Base-by-base conservation (phyloP, 2,113 vertebrate species). In the Holacanthus passer region DNA sequence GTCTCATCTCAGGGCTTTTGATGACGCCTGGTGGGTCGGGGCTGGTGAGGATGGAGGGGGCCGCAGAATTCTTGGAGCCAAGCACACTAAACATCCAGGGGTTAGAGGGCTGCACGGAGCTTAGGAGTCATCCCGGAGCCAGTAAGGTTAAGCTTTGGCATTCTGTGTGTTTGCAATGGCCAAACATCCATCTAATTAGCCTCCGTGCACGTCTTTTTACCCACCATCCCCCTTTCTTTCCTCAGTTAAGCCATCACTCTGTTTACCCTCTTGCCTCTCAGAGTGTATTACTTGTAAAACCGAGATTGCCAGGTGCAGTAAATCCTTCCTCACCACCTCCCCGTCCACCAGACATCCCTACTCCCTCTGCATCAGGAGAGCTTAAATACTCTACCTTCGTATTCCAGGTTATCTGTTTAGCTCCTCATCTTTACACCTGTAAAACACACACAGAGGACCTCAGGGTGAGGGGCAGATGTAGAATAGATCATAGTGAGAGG, bases 391-490 rank as follows among this genome's bases (percentile, higher is more conserved):
- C 32, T 2, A 11, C 31, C 48, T 35, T 48, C 77, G 71, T 60
- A 45, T 60, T 69, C 20, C 64, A 65, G 62, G 62, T 85, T 81
- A 81, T 85, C 85, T 85, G 88, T 39, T 87, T 19, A 83, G 75
- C 84, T 79, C 82, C 80, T 83, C 82, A 76, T 77, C 87, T 86
- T 85, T 82, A 58, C 88, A 85, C 84, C 83, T 88, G 80, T n/a
- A 65, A 87, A 72, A 76, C 50, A 76, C 75, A 76, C 78, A 72
- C 48, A 71, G 35, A 65, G 62, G 80, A 13, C 39, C 80, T 72
- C 16, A 17, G 82, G 83, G 58, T n/a, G 67, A 47, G 53, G 7
- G 19, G 63, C 87, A 90, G 60, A 90, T 77, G 87, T 45, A 14
- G 29, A 77, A 87, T 29, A 71, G 47, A 88, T 91, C 84, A 71